Conservation (phyloP, 2,888 invertebrate genomes). For the Rhaphigaster nebulosa region DNA sequence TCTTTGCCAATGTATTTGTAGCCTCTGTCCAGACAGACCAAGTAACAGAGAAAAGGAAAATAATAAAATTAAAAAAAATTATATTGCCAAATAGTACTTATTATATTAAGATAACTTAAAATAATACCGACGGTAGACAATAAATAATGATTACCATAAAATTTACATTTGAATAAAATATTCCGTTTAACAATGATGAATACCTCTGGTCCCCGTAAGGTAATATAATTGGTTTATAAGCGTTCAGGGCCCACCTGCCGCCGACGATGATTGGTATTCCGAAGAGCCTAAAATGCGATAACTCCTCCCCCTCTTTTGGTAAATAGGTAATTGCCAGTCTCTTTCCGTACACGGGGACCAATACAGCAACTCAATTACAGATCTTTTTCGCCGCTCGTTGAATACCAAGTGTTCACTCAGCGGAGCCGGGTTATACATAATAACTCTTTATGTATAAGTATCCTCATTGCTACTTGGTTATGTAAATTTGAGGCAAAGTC, state of each 20-base stretch:
- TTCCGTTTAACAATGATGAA: neutral
- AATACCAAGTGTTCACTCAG: neutral
- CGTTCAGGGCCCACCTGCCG: neutral
- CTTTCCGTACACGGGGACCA: neutral
- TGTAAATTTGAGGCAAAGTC: neutral
- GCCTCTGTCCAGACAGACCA: too few species aligned
- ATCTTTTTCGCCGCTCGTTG: neutral
- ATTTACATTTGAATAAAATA: neutral
- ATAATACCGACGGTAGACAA: neutral
- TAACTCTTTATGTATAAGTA: neutral
- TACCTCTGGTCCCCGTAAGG: neutral
- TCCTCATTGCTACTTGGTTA: neutral
- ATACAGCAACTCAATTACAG: conserved; percentile 50
- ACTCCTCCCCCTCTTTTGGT: conserved; percentile 41
- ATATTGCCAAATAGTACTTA: too few species aligned
- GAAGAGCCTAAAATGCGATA: neutral
- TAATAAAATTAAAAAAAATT: too few species aligned
- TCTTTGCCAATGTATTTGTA: too few species aligned
- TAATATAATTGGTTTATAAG: conserved; percentile 17
- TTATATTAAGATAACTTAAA: too few species aligned
- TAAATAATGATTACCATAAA: neutral
- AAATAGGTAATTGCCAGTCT: conserved; percentile 55
- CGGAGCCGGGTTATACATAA: neutral
- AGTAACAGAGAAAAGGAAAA: too few species aligned
- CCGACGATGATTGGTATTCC: conserved; percentile 47